These are phyloP conservation scores for Alloplasta piceator DNA, from an alignment of 2,888 invertebrate genomes.

Conservation along the genomic window DNA sequence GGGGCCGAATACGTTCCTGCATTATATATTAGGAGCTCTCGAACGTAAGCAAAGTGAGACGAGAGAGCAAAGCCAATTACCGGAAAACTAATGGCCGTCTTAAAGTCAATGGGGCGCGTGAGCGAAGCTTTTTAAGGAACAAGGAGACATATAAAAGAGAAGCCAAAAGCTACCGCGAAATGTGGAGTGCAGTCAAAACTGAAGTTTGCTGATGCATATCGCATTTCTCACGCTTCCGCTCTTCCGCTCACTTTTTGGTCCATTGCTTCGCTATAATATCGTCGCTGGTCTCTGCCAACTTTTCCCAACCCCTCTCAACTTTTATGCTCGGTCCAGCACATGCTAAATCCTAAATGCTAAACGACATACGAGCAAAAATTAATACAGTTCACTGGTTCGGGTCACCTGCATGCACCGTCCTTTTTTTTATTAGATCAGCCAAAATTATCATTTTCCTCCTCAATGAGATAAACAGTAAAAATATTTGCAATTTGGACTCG, in stretches of 20 bases:
- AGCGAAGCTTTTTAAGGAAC: constrained; percentile 8
- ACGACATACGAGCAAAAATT: constrained; percentile 48
- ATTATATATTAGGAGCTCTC: constrained; percentile 45
- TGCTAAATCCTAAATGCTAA: constrained; percentile 2
- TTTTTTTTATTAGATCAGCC: background rate
- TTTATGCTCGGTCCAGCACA: constrained; percentile 40
- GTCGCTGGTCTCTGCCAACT: constrained; percentile 44
- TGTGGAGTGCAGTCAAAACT: constrained; percentile 52
- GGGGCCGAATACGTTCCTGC: constrained; percentile 42
- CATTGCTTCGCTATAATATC: constrained; percentile 58
- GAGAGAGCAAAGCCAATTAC: constrained; percentile 60
- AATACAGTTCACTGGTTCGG: constrained; percentile 39
- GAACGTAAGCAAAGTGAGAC: background rate
- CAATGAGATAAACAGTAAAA: too few species aligned
- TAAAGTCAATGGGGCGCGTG: constrained; percentile 57
- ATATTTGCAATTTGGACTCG: too few species aligned
- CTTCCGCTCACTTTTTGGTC: constrained; percentile 37
- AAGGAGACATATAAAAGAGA: background rate
- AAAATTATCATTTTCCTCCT: too few species aligned
- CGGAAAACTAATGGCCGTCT: constrained; percentile 60
- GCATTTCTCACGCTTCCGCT: constrained; percentile 4
- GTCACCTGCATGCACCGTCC: constrained; percentile 26
- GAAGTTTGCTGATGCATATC: constrained; percentile 43
- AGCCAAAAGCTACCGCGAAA: constrained; percentile 9
- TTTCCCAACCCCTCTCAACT: constrained; percentile 6